A percentile compares a stretch with the other conserved stretches of the same genome.
Evolutionary conservation across 2,888 invertebrate genomes (phyloP).

Genomic region (Eumacrocentrus americanus): DNA sequence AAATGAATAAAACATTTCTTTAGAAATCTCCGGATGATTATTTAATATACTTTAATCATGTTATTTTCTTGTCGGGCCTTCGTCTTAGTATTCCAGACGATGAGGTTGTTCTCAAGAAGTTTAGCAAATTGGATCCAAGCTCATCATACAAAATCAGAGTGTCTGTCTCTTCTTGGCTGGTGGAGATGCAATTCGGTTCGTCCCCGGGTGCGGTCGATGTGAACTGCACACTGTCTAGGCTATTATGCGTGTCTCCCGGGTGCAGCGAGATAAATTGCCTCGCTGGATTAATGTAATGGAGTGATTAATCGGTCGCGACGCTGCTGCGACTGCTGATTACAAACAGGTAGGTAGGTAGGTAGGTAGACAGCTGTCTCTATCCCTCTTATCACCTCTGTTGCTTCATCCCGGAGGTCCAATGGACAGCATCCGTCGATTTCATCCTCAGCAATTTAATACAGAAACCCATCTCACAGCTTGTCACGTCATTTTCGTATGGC

Average conservation of each 20-base stretch:
- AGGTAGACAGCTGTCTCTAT: conserved; percentile 10
- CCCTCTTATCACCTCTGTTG: conserved; percentile 7
- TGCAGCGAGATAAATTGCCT: conserved; percentile 36
- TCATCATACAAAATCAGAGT: too few relatives aligned
- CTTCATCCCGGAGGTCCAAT: background rate
- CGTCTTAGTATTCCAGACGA: too few relatives aligned
- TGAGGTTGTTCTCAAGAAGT: too few relatives aligned
- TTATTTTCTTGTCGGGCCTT: too few relatives aligned
- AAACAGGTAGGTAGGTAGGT: conserved; percentile 11
- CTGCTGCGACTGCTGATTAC: conserved; percentile 39
- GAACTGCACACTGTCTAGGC: conserved; percentile 20
- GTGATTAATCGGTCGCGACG: conserved; percentile 46
- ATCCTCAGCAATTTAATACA: background rate
- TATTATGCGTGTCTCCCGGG: conserved; percentile 31
- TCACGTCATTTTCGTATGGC: background rate
- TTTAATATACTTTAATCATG: too few relatives aligned
- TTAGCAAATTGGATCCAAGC: too few relatives aligned
- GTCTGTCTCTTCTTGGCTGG: too few relatives aligned
- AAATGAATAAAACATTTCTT: too few relatives aligned
- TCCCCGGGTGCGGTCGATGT: conserved; percentile 12
- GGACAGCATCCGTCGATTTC: background rate
- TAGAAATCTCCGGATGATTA: too few relatives aligned
- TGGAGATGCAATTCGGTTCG: conserved; percentile 6
- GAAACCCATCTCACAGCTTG: background rate
- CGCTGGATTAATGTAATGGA: conserved; percentile 45